Percentiles rank a stretch among this genome's conserved stretches.
These are phyloP conservation scores for Tribolium madens DNA, from an alignment of 1,140 invertebrate genomes.

Conservation along the genomic window DNA sequence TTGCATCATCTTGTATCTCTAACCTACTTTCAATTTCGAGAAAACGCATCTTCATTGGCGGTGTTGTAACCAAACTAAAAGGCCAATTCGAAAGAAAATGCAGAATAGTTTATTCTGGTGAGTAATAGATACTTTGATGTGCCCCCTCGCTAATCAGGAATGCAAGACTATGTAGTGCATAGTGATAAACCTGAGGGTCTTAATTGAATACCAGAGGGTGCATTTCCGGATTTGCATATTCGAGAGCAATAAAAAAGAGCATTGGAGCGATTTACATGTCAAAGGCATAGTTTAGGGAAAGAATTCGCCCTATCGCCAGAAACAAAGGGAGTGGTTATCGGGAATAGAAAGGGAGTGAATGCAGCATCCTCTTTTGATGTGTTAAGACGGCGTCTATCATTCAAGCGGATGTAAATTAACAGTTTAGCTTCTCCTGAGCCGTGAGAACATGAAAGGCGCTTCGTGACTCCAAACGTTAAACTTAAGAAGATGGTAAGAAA, in stretches of 20 bases:
- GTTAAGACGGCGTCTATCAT: conserved; percentile 25
- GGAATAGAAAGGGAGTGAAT: background rate
- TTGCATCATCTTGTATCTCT: conserved; percentile 18
- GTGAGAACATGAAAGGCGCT: conserved; percentile 45
- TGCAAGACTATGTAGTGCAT: background rate
- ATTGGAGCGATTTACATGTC: conserved; percentile 1
- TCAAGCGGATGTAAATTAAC: conserved; percentile 25
- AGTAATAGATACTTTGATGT: background rate
- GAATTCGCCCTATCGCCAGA: background rate
- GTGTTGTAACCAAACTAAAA: background rate
- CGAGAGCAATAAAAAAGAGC: background rate
- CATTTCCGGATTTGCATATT: conserved; percentile 23
- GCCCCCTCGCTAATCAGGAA: background rate
- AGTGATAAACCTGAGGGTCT: background rate
- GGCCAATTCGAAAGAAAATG: no score
- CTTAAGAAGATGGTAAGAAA: conserved; percentile 22
- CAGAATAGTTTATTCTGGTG: no score
- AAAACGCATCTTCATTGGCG: background rate
- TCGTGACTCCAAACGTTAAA: conserved; percentile 43
- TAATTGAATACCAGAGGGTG: conserved; percentile 17
- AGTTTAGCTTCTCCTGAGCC: conserved; percentile 10
- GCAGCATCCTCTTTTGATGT: conserved; percentile 22
- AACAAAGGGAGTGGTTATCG: conserved; percentile 7
- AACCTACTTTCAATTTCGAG: conserved; percentile 17
- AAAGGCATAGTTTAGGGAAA: conserved; percentile 21